These are phyloP conservation scores for Unio pictorum DNA, from an alignment of 2,888 invertebrate genomes.

Conservation along the genomic window DNA sequence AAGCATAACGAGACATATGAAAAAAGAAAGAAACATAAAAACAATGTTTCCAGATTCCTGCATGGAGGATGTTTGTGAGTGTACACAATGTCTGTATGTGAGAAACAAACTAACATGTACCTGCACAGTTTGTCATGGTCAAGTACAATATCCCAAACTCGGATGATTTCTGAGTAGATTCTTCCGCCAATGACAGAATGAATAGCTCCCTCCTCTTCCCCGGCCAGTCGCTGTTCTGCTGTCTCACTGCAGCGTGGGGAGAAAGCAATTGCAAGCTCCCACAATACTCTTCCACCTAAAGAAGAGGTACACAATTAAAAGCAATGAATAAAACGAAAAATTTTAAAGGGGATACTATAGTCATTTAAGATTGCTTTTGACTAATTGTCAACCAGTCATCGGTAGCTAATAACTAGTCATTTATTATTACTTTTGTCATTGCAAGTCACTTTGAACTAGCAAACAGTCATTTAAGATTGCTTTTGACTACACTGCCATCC, in stretches of 20 bases:
- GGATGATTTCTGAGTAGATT: slow-evolving; percentile 58
- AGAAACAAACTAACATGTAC: slow-evolving; percentile 2
- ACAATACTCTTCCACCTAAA: slow-evolving; percentile 46
- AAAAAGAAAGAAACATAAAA: no score
- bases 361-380: no score
- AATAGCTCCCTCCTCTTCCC: slow-evolving; percentile 24
- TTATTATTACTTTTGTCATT: no score
- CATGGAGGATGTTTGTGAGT: not conserved
- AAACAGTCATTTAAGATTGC: no score
- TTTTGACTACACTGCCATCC: no score
- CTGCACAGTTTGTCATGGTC: slow-evolving; percentile 44
- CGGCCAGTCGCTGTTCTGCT: slow-evolving; percentile 42
- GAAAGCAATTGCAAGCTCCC: slow-evolving; percentile 63
- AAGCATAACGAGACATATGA: no score
- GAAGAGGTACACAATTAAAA: slow-evolving; percentile 2
- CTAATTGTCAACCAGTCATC: no score
- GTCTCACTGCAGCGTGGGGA: slow-evolving; percentile 54
- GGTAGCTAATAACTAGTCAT: no score
- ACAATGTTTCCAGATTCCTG: no score
- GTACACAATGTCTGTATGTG: no score
- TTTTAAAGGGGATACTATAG: slow-evolving; percentile 17
- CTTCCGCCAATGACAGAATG: slow-evolving; percentile 42
- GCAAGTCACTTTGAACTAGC: no score
- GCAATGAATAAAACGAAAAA: slow-evolving; percentile 22
- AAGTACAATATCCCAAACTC: slow-evolving; percentile 45